phyloP scores from a whole-genome alignment of 2,113 vertebrate species.

The Tricholaema leucomelas region DNA sequence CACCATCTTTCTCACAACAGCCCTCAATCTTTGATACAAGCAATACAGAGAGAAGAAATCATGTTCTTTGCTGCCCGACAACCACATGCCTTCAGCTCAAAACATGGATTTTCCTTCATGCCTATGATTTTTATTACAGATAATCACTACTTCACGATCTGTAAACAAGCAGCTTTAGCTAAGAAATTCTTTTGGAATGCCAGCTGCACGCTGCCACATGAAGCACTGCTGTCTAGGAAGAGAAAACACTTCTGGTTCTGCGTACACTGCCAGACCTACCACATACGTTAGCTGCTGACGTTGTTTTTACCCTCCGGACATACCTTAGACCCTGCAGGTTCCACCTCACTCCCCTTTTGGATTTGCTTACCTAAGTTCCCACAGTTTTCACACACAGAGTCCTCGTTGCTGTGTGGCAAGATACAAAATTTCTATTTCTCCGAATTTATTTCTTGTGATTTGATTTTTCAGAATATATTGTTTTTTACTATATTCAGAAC shows the following conservation, averaged over 20 bases:
- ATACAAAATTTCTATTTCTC: not conserved
- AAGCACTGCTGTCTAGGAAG: not conserved
- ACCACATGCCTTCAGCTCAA: not conserved
- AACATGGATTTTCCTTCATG: not conserved
- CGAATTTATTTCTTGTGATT: not conserved
- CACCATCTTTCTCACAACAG: not conserved
- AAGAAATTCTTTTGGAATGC: not conserved
- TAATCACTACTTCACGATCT: not conserved
- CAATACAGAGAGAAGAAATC: not conserved
- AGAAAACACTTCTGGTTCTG: not conserved
- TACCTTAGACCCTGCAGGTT: not conserved
- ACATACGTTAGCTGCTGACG: not conserved
- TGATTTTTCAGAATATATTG: rapidly evolving
- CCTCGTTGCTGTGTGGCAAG: not conserved
- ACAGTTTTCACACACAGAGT: not conserved
- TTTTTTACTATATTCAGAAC: not conserved
- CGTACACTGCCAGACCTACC: not conserved
- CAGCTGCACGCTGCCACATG: not conserved
- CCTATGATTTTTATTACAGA: not conserved
- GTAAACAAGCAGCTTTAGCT: not conserved
- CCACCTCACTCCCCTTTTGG: not conserved
- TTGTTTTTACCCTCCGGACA: not conserved
- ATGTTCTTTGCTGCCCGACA: not conserved
- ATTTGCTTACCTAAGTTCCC: not conserved
- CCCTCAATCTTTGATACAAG: not conserved